Base-by-base conservation (phyloP, 2,113 vertebrate genomes). In the Pedionomus torquatus region DNA sequence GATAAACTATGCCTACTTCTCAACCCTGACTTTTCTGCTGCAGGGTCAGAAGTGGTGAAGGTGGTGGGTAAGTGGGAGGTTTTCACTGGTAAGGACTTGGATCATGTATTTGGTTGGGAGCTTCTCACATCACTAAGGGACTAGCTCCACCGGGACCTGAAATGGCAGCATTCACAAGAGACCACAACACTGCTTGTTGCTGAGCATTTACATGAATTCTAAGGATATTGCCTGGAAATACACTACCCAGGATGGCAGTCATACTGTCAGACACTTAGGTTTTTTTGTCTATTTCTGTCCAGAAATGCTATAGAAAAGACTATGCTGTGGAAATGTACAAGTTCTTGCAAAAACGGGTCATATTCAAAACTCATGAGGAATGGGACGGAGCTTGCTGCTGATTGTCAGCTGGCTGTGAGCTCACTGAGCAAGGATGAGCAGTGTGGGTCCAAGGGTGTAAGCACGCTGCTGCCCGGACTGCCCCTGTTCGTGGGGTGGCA, bases 121-220 rank as follows among this genome's bases (percentile, higher is more conserved):
- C 17, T 88, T 90, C 33, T 46, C 9, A 1, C 3, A 23, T 57
- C 33, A 17, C 30, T 60, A 6, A 78, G 21, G 35, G 13, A 30
- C 13, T 43, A 9, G 30, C 23, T 60, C 17, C 25, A 35, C 21
- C n/a, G 51, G 55, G n/a, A 66, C 25, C n/a, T 51, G 46, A 44
- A 87, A 23, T 21, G 31, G 10, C 37, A 75, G 37, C 52, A 75
- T 9, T 51, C 3, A 0, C 26, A 44, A 49, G 49, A 83, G 18
- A 33, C 8, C 1, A 2, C 51, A 51, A 3, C 16, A 15, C 17
- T 30, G 7, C 31, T 68, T 2, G 0, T 54, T 71, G 33, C 17
- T 33, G 49, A 77, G 15, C 1, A 3, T 71, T 87, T 87, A 11
- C 1, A 1, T 18, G 13, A 57, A 43, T 26, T 63, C 37, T 75